Evolutionary conservation across 2,113 vertebrate genomes (phyloP), one percentile per base, ranked within the genome.

Genomic region (Sclerurus mexicanus): DNA sequence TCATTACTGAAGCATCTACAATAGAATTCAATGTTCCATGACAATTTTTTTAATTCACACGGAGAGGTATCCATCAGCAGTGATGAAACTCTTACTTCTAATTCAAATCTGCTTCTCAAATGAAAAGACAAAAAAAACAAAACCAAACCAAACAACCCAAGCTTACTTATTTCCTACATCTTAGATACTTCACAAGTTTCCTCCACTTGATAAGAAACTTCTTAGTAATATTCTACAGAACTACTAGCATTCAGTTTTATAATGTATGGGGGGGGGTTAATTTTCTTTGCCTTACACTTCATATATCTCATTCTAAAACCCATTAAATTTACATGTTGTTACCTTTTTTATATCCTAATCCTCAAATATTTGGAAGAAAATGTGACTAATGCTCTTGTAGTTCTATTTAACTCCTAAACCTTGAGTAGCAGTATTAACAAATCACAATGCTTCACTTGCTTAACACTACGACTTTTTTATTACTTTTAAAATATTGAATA

Each of bases 181-280:
- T 82, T 47, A 27, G 23, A 69, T 10, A 77, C 10, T 56, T 39
- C 7, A 3, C 12, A 78, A 71, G 33, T 56, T 78, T 89, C 15
- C 72, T 76, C 14, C 30, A 44, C 17, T 73, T 76, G 12, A 6
- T 50, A 53, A 76, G 44, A 73, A 88, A 71, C 12, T 50, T 37
- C 35, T 47, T 40, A 62, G 25, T 37, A 82, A 82, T 23, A 66
- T 22, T 42, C 22, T 30, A 71, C 9, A 77, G 30, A 59, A 12
- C 10, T 50, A n/a, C 10, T 9, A 44, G 28, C 6, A 55, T 33
- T 85, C 67, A 24, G 58, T 91, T 67, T 42, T 35, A 37, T 49
- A 33, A 68, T 37, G 17, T 46, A n/a, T 4, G 6, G 17, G 12
- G 3, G 3, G 1, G 12, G 18, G 11, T 31, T 37, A 30, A 1